phyloP scores from a whole-genome alignment of 64 coral and sea anemone species.

The Hydrozoanthus tunicans region DNA sequence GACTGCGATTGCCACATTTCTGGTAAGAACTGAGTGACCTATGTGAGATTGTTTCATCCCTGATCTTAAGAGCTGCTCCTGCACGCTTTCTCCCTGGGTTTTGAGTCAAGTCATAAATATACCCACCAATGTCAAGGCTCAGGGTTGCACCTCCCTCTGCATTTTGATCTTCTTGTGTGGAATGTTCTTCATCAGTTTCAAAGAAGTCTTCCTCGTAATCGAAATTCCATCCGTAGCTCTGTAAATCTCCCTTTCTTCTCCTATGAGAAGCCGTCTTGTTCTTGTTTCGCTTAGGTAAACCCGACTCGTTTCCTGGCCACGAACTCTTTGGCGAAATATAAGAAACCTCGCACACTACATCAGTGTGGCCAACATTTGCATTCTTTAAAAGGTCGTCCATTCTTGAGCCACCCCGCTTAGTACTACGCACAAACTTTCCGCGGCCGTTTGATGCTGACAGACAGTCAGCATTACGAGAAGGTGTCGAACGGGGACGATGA shows the following conservation, averaged over 20 bases:
- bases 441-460: slow-evolving; percentile 4
- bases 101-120: slow-evolving; percentile 29
- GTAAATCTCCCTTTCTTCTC: slow-evolving; percentile 1
- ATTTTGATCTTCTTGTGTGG: background rate
- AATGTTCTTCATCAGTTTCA: background rate
- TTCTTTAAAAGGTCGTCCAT: slow-evolving; percentile 12
- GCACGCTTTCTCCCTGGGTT: background rate
- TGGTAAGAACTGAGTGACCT: background rate
- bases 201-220: background rate
- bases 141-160: background rate
- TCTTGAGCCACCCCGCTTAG: slow-evolving; percentile 15
- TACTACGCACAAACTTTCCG: slow-evolving; percentile 9
- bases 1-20: background rate
- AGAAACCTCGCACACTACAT: slow-evolving; percentile 2
- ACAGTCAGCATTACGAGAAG: background rate
- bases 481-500: slow-evolving; percentile 2
- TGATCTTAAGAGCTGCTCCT: background rate
- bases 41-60: background rate
- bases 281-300: background rate
- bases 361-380: background rate
- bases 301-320: background rate
- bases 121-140: slow-evolving; percentile 32
- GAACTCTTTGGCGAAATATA: background rate
- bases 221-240: background rate
- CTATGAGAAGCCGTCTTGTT: background rate